Base-by-base conservation (phyloP, 2,888 invertebrate genomes). In the Leistus spinibarbis region DNA sequence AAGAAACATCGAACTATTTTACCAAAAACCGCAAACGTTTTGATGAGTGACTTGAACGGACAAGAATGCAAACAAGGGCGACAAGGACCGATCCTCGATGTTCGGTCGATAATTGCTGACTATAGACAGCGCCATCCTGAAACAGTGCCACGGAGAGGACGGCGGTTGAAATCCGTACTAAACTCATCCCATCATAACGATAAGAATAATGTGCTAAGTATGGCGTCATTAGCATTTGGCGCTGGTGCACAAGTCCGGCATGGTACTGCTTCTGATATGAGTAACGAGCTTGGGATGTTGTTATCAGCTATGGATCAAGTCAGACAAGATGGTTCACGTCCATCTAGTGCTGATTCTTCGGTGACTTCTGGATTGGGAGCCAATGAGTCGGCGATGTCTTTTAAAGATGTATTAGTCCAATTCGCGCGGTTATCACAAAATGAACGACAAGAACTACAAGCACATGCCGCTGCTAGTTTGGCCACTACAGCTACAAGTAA, bases 41-140 rank as follows among this genome's bases (percentile, higher is more conserved):
- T 82, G 77, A 86, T 80, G 16, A 81, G 83, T 4, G 88, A 88
- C 66, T 65, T 83, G 83, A 90, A 90, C 78, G 89, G 91, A 13
- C 89, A 90, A 0, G 90, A 90, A 76, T 87, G 82, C 57, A 86
- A 87, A 1, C 83, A 87, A 80, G 87, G 86, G 0, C 88, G 92
- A 0, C 93, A 93, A 81, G 92, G 93, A 0, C 91, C 93, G 0
- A 92, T 92, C n/a, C 90, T 94, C 76, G 94, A 95, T 83, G 94
- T 95, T 0, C 91, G 93, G 82, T 92, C 93, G 3, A 93, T 95
- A 73, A 93, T 94, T 81, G 94, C 93, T 0, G 94, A 94, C 82
- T 93, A 93, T 81, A 89, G 93, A 78, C 91, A 92, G 78, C 87
- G 92, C 78, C 93, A 94, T 84, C 93, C 93, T 0, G 93, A 94